A percentile compares a stretch with the other conserved stretches of the same genome.
phyloP scores from a whole-genome alignment of 2,797 vertebrate species.

The Scarus forsteni region DNA sequence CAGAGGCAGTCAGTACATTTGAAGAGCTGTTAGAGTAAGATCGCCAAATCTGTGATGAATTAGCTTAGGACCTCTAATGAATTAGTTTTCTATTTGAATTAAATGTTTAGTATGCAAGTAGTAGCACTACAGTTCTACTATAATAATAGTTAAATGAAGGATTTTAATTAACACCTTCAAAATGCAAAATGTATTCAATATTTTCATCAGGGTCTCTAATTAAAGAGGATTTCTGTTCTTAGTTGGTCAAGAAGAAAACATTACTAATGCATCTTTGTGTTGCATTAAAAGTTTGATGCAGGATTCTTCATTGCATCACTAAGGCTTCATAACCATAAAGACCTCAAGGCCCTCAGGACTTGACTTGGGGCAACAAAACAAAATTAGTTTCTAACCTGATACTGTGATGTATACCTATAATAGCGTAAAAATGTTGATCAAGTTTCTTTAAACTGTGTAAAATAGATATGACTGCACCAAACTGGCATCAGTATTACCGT shows the following conservation, averaged over 20 bases:
- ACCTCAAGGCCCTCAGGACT: background rate
- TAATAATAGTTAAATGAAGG: background rate
- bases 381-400: too few relatives aligned
- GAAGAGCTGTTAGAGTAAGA: background rate
- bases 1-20: background rate
- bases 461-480: constrained; percentile 81
- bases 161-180: background rate
- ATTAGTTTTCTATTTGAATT: background rate
- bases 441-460: constrained; percentile 11
- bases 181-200: background rate
- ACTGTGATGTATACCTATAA: background rate
- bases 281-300: too few relatives aligned
- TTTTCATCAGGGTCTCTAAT: background rate
- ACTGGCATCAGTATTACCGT: constrained; percentile 93
- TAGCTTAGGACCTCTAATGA: background rate
- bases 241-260: too few relatives aligned
- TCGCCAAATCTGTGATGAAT: constrained; percentile 4
- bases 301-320: background rate
- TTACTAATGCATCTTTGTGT: too few relatives aligned
- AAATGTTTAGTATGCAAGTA: constrained; percentile 2
- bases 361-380: background rate
- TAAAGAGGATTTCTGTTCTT: background rate
- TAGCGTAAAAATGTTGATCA: background rate
- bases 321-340: background rate
- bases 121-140: too few relatives aligned